Base-by-base conservation (phyloP, 2,113 vertebrate species). In the Colaptes auratus region DNA sequence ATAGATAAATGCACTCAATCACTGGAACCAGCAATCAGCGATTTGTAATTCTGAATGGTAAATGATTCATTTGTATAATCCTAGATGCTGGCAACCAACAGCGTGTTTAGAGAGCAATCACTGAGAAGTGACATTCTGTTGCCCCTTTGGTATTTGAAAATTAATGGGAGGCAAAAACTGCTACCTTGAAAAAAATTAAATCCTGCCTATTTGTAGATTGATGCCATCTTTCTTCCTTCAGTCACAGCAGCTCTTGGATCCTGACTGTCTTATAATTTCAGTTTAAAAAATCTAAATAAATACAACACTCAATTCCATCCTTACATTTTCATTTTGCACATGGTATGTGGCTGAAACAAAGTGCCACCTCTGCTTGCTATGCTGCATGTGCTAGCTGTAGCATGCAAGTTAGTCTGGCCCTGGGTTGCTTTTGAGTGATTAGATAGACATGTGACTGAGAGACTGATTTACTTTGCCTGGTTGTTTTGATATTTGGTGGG, bases 341-440 rank as follows among this genome's bases (percentile, higher is more conserved):
- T 12, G 28, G 30, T 1, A 3, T 0, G 23, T 3, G 24, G 35
- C n/a, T 58, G 50, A n/a, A 87, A 35, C 27, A 23, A 53, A 39
- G 71, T 17, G 63, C 35, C 63, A 20, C 20, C 50, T 52, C 39
- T 25, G n/a, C 36, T 46, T 10, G 17, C 12, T 19, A 2, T 0
- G 0, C 28, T 10, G 31, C 7, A 12, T 2, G 36, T 0, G 2
- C 23, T 20, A 12, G 59, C 30, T 69, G 15, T 5, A 17, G 6
- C 18, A 23, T 6, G 1, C 6, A 1, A 25, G 3, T 15, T 7
- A 9, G 27, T 5, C 25, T 55, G 59, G 24, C 2, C 5, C 52
- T 69, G 27, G 60, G 35, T 28, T 16, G 18, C 6, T 63, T 74
- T 46, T 6, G 18, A 28, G 20, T 15, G n/a, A 10, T 23, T 9